Evolutionary conservation across 2,113 vertebrate species (phyloP).

Genomic region (Petrocephalus microphthalmus): DNA sequence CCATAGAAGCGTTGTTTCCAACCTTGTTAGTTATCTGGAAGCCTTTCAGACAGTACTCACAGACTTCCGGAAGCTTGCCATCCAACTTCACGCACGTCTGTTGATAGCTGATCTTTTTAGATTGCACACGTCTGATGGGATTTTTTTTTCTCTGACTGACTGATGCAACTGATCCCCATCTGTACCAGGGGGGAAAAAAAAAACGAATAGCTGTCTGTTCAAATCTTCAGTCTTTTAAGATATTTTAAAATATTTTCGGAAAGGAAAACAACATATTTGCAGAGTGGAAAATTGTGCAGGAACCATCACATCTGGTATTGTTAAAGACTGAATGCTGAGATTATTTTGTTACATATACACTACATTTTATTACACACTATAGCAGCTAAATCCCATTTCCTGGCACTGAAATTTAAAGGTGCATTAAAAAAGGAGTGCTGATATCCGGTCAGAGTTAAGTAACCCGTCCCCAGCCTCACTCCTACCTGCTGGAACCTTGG

Average conservation of each 20-base stretch:
- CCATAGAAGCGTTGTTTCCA: not conserved
- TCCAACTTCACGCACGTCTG: not conserved
- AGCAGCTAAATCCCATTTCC: not conserved
- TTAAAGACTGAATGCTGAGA: not conserved
- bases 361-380: not conserved
- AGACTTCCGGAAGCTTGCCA: not conserved
- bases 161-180: not conserved
- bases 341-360: not conserved
- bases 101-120: not conserved
- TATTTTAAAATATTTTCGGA: not conserved
- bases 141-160: not conserved
- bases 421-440: not conserved
- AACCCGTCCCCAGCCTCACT: not conserved
- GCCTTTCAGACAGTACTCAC: not conserved
- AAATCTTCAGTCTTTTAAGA: not conserved
- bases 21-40: not conserved
- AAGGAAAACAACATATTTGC: not conserved
- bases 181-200: no score
- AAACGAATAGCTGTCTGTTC: not conserved
- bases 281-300: not conserved
- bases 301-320: not conserved
- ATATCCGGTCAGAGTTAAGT: not conserved
- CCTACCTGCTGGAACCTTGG: not conserved
- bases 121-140: not conserved
- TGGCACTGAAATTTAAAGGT: not conserved